These are phyloP conservation scores for Cololabis saira DNA, from an alignment of 2,113 vertebrate genomes.

Conservation along the genomic window DNA sequence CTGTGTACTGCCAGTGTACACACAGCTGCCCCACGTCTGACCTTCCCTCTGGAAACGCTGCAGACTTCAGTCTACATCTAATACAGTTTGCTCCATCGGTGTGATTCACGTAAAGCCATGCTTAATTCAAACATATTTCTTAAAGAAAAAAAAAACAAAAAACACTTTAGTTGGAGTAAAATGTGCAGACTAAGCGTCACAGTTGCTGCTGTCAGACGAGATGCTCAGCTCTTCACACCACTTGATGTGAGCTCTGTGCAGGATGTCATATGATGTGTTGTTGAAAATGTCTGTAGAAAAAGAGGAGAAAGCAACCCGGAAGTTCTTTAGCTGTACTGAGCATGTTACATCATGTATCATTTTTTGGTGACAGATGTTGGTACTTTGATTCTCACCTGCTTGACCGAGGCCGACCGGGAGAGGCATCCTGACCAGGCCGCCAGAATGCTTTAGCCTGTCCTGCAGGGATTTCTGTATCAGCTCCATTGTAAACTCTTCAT, in stretches of 20 bases:
- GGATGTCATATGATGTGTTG: slow-evolving; percentile 75
- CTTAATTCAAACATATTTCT: neutral
- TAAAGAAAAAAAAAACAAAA: neutral
- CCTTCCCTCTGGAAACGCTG: neutral
- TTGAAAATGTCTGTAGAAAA: slow-evolving; percentile 84
- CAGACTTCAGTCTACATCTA: neutral
- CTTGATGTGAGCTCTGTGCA: slow-evolving; percentile 73
- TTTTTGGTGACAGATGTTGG: neutral
- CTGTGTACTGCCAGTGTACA: neutral
- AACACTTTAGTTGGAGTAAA: neutral
- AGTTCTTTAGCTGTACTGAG: neutral
- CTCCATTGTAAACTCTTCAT: slow-evolving; percentile 74
- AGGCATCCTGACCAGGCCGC: slow-evolving; percentile 81
- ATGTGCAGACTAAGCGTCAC: neutral
- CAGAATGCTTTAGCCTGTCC: slow-evolving; percentile 84
- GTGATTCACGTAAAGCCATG: neutral
- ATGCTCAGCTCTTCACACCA: slow-evolving; percentile 78
- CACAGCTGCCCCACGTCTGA: neutral
- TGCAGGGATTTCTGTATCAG: slow-evolving; percentile 80
- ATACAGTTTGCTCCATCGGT: neutral
- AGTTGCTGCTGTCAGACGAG: slow-evolving; percentile 22
- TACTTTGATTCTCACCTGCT: slow-evolving; percentile 75
- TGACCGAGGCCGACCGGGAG: slow-evolving; percentile 80
- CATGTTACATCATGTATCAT: neutral
- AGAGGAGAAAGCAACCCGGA: slow-evolving; percentile 13